phyloP scores from a whole-genome alignment of 1,140 invertebrate genomes.

The Oppia nitens region DNA sequence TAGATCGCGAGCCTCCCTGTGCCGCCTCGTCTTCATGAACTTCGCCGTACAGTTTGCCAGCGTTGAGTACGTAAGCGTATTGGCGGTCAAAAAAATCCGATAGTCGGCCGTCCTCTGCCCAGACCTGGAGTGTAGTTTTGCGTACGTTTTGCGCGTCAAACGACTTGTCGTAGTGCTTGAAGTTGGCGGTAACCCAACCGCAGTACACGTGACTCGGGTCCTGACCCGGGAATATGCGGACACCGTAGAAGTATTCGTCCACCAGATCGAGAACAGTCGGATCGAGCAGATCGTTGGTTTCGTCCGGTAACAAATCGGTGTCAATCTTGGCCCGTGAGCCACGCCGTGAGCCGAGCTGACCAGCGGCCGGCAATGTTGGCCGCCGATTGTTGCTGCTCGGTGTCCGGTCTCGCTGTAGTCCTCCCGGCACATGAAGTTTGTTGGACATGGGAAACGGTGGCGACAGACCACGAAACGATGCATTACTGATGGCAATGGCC shows the following conservation, averaged over 20 bases:
- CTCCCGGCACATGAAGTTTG: no score
- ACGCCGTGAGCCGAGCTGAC: not conserved
- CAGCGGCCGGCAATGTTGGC: conserved; percentile 41
- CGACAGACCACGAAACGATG: conserved; percentile 14
- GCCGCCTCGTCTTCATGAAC: conserved; percentile 68
- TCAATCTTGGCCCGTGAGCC: conserved; percentile 11
- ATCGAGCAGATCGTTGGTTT: conserved; percentile 15
- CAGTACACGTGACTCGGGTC: conserved; percentile 93
- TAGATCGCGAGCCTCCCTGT: conserved; percentile 44
- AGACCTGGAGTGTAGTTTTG: conserved; percentile 54
- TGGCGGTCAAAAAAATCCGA: conserved; percentile 49
- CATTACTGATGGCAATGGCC: conserved; percentile 11
- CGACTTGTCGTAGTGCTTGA: conserved; percentile 36
- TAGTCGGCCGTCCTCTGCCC: conserved; percentile 28
- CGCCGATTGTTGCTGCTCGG: conserved; percentile 20
- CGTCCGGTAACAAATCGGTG: conserved; percentile 13
- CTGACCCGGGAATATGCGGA: conserved; percentile 62
- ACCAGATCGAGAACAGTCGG: conserved; percentile 51
- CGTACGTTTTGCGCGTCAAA: conserved; percentile 77
- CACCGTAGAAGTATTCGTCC: conserved; percentile 93
- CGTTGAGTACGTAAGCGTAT: conserved; percentile 93
- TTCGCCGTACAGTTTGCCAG: conserved; percentile 87
- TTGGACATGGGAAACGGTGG: not conserved
- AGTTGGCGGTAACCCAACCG: conserved; percentile 98
- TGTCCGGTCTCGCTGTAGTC: not conserved